Conservation (phyloP, 2,797 vertebrate species). For the Loris lydekkerianus region DNA sequence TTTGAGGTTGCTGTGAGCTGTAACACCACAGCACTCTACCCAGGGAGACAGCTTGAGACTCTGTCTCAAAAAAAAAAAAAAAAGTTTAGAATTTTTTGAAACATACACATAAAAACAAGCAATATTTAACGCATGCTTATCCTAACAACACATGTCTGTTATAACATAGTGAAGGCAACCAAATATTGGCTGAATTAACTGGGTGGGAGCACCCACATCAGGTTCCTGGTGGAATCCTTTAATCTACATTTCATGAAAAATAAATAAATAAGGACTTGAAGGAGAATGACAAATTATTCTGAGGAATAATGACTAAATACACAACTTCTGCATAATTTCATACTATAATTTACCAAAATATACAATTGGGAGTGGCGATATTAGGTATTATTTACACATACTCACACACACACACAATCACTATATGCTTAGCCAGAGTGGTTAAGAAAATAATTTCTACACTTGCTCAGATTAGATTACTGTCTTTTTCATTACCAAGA, state of each 20-base stretch:
- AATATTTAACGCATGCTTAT: not conserved
- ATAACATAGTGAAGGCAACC: not conserved
- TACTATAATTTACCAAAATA: slow-evolving; percentile 20
- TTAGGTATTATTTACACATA: not conserved
- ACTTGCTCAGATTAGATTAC: not conserved
- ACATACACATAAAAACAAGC: not conserved
- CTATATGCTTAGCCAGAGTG: not conserved
- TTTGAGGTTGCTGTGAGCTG: too few species aligned
- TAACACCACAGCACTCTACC: too few species aligned
- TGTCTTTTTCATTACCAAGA: not conserved
- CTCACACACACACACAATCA: not conserved
- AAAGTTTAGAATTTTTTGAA: not conserved
- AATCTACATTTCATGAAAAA: slow-evolving; percentile 14
- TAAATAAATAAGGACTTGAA: not conserved
- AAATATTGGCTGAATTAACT: not conserved
- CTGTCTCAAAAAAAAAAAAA: too few species aligned
- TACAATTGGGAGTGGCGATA: not conserved
- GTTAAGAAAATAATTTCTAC: not conserved
- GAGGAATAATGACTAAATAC: slow-evolving; percentile 20
- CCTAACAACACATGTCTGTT: not conserved
- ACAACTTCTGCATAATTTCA: not conserved
- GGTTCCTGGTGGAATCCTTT: not conserved
- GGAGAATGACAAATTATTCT: slow-evolving; percentile 3
- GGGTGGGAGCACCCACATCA: not conserved
- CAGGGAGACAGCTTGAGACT: too few species aligned